These are phyloP conservation scores for Lutjanus argentimaculatus DNA, from an alignment of 2,797 vertebrate species.

Conservation along the genomic window DNA sequence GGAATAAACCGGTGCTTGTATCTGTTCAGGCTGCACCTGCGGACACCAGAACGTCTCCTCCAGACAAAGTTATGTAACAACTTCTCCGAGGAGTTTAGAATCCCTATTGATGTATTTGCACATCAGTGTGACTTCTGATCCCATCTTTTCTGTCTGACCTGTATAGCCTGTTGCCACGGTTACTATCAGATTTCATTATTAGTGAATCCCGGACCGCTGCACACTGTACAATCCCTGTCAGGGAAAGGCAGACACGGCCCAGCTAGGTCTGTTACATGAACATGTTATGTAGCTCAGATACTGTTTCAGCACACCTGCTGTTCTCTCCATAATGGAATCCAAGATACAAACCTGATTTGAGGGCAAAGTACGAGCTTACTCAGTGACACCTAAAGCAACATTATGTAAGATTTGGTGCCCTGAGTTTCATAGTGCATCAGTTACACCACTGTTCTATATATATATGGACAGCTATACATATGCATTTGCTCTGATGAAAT, in stretches of 20 bases:
- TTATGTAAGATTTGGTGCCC: not conserved
- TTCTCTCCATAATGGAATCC: not conserved
- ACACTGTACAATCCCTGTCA: constrained; percentile 26
- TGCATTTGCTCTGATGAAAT: too few relatives aligned
- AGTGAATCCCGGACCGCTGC: constrained; percentile 52
- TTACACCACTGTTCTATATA: too few relatives aligned
- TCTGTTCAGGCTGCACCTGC: constrained; percentile 41
- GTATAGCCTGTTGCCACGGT: constrained; percentile 66
- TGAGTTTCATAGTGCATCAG: too few relatives aligned
- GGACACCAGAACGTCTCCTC: constrained; percentile 34
- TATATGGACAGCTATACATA: too few relatives aligned
- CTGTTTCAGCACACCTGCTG: constrained; percentile 11
- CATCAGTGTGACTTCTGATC: constrained; percentile 56
- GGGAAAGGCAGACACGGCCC: constrained; percentile 30
- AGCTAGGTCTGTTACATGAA: constrained; percentile 35
- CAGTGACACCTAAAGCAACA: not conserved
- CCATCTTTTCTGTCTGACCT: constrained; percentile 56
- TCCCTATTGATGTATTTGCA: constrained; percentile 55
- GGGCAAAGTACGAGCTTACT: not conserved
- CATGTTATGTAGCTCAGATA: constrained; percentile 22
- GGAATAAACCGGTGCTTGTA: constrained; percentile 20
- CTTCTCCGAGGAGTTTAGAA: constrained; percentile 49
- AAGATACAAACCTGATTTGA: constrained; percentile 12
- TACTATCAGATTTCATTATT: constrained; percentile 73
- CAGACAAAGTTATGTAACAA: constrained; percentile 14